A percentile compares a stretch with the other conserved stretches of the same genome.
These are phyloP conservation scores for Tortricodes alternella DNA, from an alignment of 2,888 invertebrate species.

Conservation along the genomic window DNA sequence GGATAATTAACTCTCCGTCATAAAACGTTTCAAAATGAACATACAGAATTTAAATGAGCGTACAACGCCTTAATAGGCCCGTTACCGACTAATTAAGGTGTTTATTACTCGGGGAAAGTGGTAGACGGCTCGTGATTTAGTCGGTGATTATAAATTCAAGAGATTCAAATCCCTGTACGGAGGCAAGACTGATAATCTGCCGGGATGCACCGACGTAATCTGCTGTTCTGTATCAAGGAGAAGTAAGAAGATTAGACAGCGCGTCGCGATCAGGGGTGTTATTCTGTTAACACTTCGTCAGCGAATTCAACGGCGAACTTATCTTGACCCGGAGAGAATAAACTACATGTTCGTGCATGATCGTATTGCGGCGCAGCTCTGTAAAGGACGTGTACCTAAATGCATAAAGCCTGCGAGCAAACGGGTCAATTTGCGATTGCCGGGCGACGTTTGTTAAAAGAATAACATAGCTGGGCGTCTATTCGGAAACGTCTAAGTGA, in stretches of 20 bases:
- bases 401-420: no score
- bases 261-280: conserved; percentile 31
- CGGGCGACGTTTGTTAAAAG: no score
- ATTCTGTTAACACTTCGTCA: no score
- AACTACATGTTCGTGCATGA: no score
- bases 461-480: no score
- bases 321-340: no score
- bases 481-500: no score
- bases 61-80: conserved; percentile 4
- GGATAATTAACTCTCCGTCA: background rate
- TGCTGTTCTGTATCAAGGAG: conserved; percentile 55
- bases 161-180: conserved; percentile 26
- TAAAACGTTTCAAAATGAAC: conserved; percentile 3
- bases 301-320: no score
- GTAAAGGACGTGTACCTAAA: no score
- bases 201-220: conserved; percentile 58
- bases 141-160: conserved; percentile 20
- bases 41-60: background rate
- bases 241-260: conserved; percentile 62
- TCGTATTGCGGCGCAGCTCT: no score
- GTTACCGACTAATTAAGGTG: conserved; percentile 9
- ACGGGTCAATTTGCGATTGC: no score
- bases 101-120: conserved; percentile 7
- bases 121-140: conserved; percentile 8
- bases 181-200: conserved; percentile 59